phyloP scores from a whole-genome alignment of 2,113 vertebrate species.

The Echinops telfairi region DNA sequence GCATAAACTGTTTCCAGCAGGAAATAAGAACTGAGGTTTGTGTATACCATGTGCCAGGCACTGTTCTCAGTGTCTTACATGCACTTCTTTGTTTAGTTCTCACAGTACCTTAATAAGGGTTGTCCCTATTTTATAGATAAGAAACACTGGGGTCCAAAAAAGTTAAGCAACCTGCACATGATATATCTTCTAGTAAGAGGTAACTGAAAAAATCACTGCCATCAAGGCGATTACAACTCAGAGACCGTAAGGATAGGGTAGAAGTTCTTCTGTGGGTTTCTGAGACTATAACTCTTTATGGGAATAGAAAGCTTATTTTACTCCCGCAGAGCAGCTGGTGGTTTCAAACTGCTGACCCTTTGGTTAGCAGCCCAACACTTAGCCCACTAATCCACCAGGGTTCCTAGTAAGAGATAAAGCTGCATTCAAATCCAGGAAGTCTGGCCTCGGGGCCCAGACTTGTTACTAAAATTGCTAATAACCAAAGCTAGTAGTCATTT shows the following conservation, averaged over 20 bases:
- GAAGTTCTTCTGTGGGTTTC: too few species aligned
- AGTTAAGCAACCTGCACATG: background rate
- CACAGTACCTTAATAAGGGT: background rate
- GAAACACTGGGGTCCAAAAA: constrained; percentile 3
- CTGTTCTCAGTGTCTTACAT: constrained; percentile 1
- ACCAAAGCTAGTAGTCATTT: background rate
- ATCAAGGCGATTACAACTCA: too few species aligned
- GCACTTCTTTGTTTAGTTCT: background rate
- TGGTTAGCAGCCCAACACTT: too few species aligned
- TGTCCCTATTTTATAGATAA: constrained; percentile 33
- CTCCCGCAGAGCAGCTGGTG: too few species aligned
- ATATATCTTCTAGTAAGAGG: background rate
- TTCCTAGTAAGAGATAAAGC: background rate
- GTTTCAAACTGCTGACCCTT: too few species aligned
- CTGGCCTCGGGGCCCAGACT: background rate
- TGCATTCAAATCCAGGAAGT: background rate
- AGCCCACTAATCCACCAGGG: too few species aligned
- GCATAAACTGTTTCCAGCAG: background rate
- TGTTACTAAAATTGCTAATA: background rate
- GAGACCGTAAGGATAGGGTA: too few species aligned
- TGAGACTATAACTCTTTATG: too few species aligned
- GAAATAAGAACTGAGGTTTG: background rate
- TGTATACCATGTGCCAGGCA: background rate
- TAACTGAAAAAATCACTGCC: too few species aligned
- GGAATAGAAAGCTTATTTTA: too few species aligned